These are phyloP conservation scores for Agapostemon virescens DNA, from an alignment of 2,888 invertebrate species.

Conservation along the genomic window DNA sequence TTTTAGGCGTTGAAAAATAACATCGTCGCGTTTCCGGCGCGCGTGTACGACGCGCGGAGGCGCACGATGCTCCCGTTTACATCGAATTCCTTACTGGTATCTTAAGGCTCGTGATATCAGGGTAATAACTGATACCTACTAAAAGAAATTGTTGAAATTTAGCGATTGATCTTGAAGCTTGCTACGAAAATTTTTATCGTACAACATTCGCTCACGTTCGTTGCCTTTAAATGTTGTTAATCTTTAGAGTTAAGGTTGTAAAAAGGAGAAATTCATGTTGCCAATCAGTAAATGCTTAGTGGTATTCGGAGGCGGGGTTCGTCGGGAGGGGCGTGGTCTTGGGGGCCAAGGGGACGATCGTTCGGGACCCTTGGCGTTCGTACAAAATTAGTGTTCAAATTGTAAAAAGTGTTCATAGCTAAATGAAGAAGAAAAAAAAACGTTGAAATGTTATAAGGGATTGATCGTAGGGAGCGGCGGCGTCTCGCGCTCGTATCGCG, in stretches of 20 bases:
- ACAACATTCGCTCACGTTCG: constrained; percentile 67
- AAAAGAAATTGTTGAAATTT: constrained; percentile 53
- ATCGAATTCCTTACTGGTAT: constrained; percentile 59
- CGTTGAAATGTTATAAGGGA: constrained; percentile 45
- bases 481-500: constrained; percentile 32
- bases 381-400: constrained; percentile 70
- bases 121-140: constrained; percentile 61
- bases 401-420: constrained; percentile 66
- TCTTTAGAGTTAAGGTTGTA: constrained; percentile 68
- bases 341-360: constrained; percentile 30
- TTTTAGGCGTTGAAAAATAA: not conserved
- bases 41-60: not conserved
- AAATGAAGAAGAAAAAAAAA: constrained; percentile 21
- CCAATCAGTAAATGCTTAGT: constrained; percentile 61
- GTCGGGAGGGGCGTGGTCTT: constrained; percentile 25
- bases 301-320: constrained; percentile 9
- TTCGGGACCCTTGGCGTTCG: constrained; percentile 52
- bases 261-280: constrained; percentile 64
- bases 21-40: not conserved
- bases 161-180: constrained; percentile 57
- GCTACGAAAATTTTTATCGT: constrained; percentile 57
- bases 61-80: constrained; percentile 29
- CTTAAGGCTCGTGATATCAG: constrained; percentile 68
- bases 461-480: constrained; percentile 27
- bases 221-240: constrained; percentile 69